Evolutionary conservation across 2,113 vertebrate species (phyloP).

Genomic region (Rattus norvegicus): DNA sequence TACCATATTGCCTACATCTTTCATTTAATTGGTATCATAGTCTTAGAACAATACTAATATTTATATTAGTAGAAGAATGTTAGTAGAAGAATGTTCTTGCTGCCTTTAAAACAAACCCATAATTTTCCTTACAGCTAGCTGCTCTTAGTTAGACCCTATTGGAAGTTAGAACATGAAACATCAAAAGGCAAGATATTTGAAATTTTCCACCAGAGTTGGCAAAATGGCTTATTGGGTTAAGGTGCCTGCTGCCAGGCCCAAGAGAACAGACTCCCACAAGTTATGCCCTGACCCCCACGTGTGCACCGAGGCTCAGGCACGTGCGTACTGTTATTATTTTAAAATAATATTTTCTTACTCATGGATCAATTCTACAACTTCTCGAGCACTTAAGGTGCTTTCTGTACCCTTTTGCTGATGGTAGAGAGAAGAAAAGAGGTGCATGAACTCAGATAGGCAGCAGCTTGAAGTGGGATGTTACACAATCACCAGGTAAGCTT

Average conservation of each 20-base stretch:
- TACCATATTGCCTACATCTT: neutral
- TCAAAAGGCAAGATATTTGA: neutral
- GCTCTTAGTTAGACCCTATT: constrained; percentile 12
- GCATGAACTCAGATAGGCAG: constrained; percentile 59
- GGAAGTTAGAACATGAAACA: constrained; percentile 48
- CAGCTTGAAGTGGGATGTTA: constrained; percentile 13
- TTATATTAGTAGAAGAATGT: neutral
- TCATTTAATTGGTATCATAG: constrained; percentile 35
- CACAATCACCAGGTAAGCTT: constrained; percentile 50
- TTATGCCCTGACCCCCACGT: neutral
- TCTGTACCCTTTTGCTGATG: constrained; percentile 28
- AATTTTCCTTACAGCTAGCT: neutral
- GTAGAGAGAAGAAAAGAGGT: constrained; percentile 38
- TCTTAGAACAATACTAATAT: constrained; percentile 21
- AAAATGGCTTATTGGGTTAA: neutral
- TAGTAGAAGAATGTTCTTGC: neutral
- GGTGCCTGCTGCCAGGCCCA: neutral
- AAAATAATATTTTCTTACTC: constrained; percentile 32
- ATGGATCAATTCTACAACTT: neutral
- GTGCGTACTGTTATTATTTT: no score
- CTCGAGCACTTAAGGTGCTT: constrained; percentile 32
- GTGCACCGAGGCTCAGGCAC: neutral
- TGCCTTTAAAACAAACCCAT: constrained; percentile 17
- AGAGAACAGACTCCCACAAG: neutral
- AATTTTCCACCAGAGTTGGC: neutral